Conservation (phyloP, 2,797 vertebrate species). For the Enteromius unitaeniatus region DNA sequence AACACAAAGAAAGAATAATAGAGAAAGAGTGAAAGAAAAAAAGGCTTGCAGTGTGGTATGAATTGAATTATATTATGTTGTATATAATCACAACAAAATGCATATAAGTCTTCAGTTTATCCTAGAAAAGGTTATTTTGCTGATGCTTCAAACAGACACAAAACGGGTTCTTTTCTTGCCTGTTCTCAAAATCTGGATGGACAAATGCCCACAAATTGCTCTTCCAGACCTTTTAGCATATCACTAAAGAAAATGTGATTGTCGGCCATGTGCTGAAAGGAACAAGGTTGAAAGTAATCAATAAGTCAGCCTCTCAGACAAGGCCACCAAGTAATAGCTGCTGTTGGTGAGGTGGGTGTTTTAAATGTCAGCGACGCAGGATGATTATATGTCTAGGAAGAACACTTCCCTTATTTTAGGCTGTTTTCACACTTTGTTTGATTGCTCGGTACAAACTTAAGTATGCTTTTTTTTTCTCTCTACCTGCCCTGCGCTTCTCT, state of each 20-base stretch:
- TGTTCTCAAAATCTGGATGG: conserved; percentile 8
- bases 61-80: not conserved
- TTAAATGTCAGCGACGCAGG: conserved; percentile 86
- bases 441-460: conserved; percentile 16
- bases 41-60: not conserved
- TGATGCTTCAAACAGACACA: not conserved
- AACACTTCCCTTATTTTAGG: conserved; percentile 80
- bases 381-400: conserved; percentile 85
- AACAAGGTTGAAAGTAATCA: conserved; percentile 75
- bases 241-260: conserved; percentile 67
- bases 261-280: conserved; percentile 65
- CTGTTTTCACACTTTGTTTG: conserved; percentile 61
- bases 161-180: not conserved
- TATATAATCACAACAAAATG: not conserved
- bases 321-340: conserved; percentile 84
- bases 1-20: conserved; percentile 79
- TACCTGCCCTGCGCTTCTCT: not conserved
- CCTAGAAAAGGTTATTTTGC: not conserved
- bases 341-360: conserved; percentile 85
- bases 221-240: conserved; percentile 61
- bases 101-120: not conserved
- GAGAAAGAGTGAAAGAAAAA: conserved; percentile 49
- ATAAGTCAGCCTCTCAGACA: conserved; percentile 78
- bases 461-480: not conserved
- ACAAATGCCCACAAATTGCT: conserved; percentile 28